phyloP scores from a whole-genome alignment of 2,888 invertebrate species.

The Macropis europaea region DNA sequence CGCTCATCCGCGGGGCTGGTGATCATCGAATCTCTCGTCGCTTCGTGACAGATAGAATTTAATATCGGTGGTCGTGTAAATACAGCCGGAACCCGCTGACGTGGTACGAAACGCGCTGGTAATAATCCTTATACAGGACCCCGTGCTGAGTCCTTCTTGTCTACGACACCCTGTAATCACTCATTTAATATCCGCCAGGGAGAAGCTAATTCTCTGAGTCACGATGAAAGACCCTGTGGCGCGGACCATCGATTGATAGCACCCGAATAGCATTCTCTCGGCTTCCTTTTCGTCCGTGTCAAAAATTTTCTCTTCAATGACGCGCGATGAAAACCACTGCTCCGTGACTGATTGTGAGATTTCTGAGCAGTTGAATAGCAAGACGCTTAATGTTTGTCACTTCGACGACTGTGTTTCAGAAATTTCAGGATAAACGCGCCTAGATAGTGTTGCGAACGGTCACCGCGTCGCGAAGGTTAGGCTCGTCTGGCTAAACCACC shows the following conservation, averaged over 20 bases:
- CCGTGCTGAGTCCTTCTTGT: constrained; percentile 15
- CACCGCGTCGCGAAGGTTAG: too few relatives aligned
- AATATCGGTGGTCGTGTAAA: constrained; percentile 47
- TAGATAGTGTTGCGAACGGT: too few relatives aligned
- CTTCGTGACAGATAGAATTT: constrained; percentile 41
- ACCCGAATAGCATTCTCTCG: neutral
- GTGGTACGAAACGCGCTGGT: constrained; percentile 5
- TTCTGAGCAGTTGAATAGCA: too few relatives aligned
- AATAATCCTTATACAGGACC: constrained; percentile 44
- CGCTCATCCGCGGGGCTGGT: too few relatives aligned
- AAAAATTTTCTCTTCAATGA: constrained; percentile 1
- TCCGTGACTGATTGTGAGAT: too few relatives aligned
- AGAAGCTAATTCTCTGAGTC: constrained; percentile 34
- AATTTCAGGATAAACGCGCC: too few relatives aligned
- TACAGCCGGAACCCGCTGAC: constrained; percentile 13
- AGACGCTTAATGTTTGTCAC: neutral
- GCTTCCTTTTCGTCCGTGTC: neutral
- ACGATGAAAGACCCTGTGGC: constrained; percentile 33
- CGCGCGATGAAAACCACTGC: too few relatives aligned
- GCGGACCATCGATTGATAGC: constrained; percentile 10
- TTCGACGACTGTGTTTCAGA: too few relatives aligned
- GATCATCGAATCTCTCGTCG: neutral
- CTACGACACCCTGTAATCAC: constrained; percentile 36
- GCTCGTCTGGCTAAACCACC: too few relatives aligned
- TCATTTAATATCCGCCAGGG: constrained; percentile 52